Evolutionary conservation across 2,113 vertebrate species (phyloP), one percentile per base, ranked within the genome.

Genomic region (Nyctereutes procyonoides): DNA sequence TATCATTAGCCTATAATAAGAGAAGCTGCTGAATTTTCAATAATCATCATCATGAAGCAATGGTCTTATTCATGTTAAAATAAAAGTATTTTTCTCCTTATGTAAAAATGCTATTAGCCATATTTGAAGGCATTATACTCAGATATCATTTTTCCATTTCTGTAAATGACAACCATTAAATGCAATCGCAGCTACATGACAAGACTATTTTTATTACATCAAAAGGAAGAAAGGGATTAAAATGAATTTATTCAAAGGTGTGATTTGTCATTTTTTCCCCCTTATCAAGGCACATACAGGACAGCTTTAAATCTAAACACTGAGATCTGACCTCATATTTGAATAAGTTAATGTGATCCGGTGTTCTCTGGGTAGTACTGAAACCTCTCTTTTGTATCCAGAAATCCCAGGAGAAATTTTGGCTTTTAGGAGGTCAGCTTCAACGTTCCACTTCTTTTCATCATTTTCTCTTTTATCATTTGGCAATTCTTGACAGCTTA

Each of bases 281-380:
- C 97, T 99, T 98, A 98, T 98, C 98, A 97, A 98, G 97, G 73
- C 91, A 89, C 98, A 98, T 98, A 98, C 79, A 97, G 98, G 98
- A 99, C 98, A 99, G 99, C 98, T 99, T 99, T 98, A 98, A 99
- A 98, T 98, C 98, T 98, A 98, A 99, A 98, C 98, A 99, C 97
- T 96, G 97, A 98, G 98, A 98, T 99, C 98, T 99, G 99, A 99
- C 99, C 99, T 99, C 97, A 85, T 98, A 99, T 99, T 99, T 99
- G 98, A 99, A 99, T 99, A 99, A 99, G 99, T 99, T 99, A 99
- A 99, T 99, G 98, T 96, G 96, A 98, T 98, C 98, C 92, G 96
- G 93, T 99, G 99, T 99, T 99, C 99, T 99, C 98, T 95, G 97
- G 97, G 98, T 99, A 98, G 97, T 98, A 98, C 90, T 96, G 98